A percentile compares a stretch with the other conserved stretches of the same genome.
phyloP scores from a whole-genome alignment of 2,797 vertebrate species.

The Brotula barbata region DNA sequence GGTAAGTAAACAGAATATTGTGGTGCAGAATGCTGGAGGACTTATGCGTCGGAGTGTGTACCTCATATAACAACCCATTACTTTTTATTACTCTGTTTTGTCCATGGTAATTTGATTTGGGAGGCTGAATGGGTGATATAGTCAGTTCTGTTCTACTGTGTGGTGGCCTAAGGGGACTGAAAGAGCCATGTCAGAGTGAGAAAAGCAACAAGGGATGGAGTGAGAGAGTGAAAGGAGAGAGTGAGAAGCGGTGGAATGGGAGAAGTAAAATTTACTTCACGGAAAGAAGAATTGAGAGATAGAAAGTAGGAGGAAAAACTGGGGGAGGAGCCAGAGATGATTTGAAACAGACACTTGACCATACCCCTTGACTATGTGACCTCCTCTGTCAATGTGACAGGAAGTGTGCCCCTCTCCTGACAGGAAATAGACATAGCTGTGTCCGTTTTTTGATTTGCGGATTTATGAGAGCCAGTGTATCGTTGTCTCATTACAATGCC shows the following conservation, averaged over 20 bases:
- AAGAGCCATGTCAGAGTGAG: conserved; percentile 44
- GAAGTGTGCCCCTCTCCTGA: conserved; percentile 59
- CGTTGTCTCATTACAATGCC: conserved; percentile 67
- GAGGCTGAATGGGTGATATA: conserved; percentile 62
- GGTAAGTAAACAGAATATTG: conserved; percentile 30
- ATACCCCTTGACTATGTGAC: conserved; percentile 57
- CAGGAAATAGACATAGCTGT: conserved; percentile 58
- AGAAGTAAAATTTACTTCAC: conserved; percentile 1
- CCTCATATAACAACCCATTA: conserved; percentile 72
- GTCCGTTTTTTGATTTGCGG: conserved; percentile 41
- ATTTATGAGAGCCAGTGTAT: conserved; percentile 62
- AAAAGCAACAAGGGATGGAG: conserved; percentile 35
- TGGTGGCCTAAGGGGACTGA: conserved; percentile 51
- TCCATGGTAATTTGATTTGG: conserved; percentile 73
- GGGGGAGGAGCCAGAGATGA: conserved; percentile 56
- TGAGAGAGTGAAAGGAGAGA: conserved; percentile 11
- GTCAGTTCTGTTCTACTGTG: conserved; percentile 53
- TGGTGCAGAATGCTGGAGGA: conserved; percentile 48
- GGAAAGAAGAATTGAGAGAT: conserved; percentile 19
- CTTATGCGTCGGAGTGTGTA: conserved; percentile 49
- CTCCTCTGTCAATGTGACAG: conserved; percentile 53
- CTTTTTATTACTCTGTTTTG: conserved; percentile 74
- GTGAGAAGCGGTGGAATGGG: background rate
- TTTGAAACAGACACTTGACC: conserved; percentile 69
- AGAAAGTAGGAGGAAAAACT: background rate